Conservation (phyloP, 1,140 invertebrate genomes). For the Drosophila serrata region DNA sequence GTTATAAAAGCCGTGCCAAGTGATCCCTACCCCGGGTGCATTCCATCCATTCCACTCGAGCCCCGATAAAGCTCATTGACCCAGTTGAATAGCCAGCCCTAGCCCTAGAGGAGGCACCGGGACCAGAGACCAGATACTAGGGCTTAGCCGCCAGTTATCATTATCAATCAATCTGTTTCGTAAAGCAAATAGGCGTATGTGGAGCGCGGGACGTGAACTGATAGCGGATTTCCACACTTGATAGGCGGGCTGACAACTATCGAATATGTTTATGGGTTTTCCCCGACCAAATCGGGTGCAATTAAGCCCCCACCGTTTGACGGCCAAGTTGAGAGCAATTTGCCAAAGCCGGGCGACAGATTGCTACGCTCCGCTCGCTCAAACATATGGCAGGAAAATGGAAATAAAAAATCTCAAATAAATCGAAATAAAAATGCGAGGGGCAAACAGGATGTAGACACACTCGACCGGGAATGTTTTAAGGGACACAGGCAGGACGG, state of each 20-base stretch:
- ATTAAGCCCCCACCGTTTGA: constrained; percentile 51
- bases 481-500: constrained; percentile 24
- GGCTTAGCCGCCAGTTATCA: constrained; percentile 63
- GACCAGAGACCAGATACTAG: constrained; percentile 47
- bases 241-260: constrained; percentile 67
- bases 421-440: constrained; percentile 56
- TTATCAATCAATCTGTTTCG: constrained; percentile 75
- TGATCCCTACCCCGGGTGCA: constrained; percentile 23
- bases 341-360: constrained; percentile 45
- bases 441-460: constrained; percentile 79
- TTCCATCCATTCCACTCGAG: constrained; percentile 32
- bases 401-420: constrained; percentile 35
- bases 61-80: constrained; percentile 74
- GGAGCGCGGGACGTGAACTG: constrained; percentile 44
- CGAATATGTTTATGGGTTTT: constrained; percentile 22
- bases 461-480: constrained; percentile 45
- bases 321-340: constrained; percentile 72
- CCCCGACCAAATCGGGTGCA: constrained; percentile 29
- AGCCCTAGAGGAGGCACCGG: constrained; percentile 14
- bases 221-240: constrained; percentile 65
- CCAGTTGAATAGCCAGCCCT: constrained; percentile 59
- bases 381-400: constrained; percentile 60
- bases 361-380: constrained; percentile 17
- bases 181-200: constrained; percentile 49
- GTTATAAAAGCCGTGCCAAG: constrained; percentile 27